These are phyloP conservation scores for Lucinisca nassula DNA, from an alignment of 2,888 invertebrate genomes.

Conservation along the genomic window DNA sequence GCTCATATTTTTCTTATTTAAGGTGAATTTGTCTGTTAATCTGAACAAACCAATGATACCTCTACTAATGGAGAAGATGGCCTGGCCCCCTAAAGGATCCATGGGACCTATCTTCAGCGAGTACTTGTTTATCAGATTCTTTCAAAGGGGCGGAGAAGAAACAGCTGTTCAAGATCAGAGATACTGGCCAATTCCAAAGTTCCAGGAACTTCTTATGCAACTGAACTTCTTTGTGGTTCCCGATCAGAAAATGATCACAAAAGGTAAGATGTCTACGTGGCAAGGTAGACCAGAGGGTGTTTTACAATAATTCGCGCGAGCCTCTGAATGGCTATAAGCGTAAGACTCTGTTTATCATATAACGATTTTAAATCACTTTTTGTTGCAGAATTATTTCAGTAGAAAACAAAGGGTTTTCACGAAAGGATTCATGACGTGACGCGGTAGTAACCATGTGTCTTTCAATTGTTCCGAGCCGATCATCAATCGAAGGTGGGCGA, in stretches of 20 bases:
- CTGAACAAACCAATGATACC: constrained; percentile 86
- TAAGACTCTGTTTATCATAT: too few relatives aligned
- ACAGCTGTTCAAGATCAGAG: constrained; percentile 71
- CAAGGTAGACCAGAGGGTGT: too few relatives aligned
- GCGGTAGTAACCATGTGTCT: too few relatives aligned
- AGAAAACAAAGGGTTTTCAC: too few relatives aligned
- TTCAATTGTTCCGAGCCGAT: too few relatives aligned
- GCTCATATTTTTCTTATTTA: neutral
- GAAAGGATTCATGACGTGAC: too few relatives aligned
- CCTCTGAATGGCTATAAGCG: too few relatives aligned
- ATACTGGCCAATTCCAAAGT: constrained; percentile 85
- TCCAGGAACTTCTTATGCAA: constrained; percentile 86
- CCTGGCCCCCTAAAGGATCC: constrained; percentile 86
- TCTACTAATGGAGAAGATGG: constrained; percentile 85
- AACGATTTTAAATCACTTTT: too few relatives aligned
- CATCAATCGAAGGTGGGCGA: too few relatives aligned
- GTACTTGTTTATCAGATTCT: constrained; percentile 85
- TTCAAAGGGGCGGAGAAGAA: constrained; percentile 76
- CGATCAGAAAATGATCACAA: constrained; percentile 71
- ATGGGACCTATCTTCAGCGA: constrained; percentile 87
- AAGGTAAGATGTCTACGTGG: too few relatives aligned
- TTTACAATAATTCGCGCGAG: too few relatives aligned
- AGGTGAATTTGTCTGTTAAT: constrained; percentile 85
- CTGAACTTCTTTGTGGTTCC: constrained; percentile 81
- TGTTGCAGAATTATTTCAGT: too few relatives aligned